Conservation (phyloP, 2,113 vertebrate species). For the Cavia aperea region DNA sequence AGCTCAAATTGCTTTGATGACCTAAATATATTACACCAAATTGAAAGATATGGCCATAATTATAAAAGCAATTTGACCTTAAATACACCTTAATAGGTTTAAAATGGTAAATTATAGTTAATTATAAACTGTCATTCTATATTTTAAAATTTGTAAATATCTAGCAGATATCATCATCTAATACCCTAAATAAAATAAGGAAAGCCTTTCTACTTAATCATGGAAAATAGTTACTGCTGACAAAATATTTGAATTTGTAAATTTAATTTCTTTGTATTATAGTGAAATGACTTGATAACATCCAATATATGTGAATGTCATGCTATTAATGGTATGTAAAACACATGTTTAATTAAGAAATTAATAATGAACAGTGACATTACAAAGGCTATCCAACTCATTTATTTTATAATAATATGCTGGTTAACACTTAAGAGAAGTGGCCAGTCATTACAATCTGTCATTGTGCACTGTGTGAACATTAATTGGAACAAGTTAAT, state of each 20-base stretch:
- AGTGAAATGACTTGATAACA: constrained; percentile 19
- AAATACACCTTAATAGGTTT: not conserved
- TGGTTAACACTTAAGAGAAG: constrained; percentile 73
- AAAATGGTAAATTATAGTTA: not conserved
- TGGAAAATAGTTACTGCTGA: not conserved
- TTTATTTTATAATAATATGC: constrained; percentile 70
- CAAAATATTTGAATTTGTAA: not conserved
- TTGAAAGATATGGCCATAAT: not conserved
- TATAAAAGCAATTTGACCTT: not conserved
- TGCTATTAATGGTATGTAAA: constrained; percentile 44
- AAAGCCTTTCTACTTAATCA: not conserved
- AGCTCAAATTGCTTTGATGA: not conserved
- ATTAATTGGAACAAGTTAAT: constrained; percentile 70
- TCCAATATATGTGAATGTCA: constrained; percentile 21
- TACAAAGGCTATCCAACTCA: constrained; percentile 61
- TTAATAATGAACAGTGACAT: constrained; percentile 59
- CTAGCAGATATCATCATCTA: not conserved
- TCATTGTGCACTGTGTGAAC: constrained; percentile 66
- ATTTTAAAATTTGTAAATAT: not conserved
- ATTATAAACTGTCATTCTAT: not conserved
- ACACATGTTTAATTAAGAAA: constrained; percentile 59
- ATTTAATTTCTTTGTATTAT: not conserved
- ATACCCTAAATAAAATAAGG: not conserved
- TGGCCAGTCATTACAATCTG: constrained; percentile 71
- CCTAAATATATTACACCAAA: not conserved